Base-by-base conservation (phyloP, 2,797 vertebrate genomes). In the Mallotus villosus region DNA sequence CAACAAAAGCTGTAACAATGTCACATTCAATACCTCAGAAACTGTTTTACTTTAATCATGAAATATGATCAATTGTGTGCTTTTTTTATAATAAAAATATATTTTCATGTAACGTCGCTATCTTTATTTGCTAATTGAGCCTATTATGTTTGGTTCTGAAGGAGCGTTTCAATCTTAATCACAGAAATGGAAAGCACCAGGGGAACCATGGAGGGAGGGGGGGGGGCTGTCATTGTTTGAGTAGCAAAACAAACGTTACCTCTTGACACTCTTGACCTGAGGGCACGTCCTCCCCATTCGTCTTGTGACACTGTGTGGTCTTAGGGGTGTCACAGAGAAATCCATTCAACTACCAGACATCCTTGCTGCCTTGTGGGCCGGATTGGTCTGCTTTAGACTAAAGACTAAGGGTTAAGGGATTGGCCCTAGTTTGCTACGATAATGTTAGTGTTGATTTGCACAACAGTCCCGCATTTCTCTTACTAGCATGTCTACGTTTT, bases 171-270 rank as follows among this genome's bases (percentile, higher is more conserved):
- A 53, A 19, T 68, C 22, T 53, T 46, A 62, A 77, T 46, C 41
- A 12, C 9, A 75, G 7, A 74, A 73, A 70, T 63, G 69, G 32
- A 80, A 75, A 77, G 58, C 78, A 78, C 73, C 51, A 5, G 58
- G 67, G 65, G 81, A 71, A 21, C 1, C 1, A 25, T 64, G 34
- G n/a, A n/a, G n/a, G n/a, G n/a, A n/a, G n/a, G n/a, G n/a, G n/a
- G 22, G 2, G 57, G 59, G 79, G 75, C 57, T 78, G 67, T 67
- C 21, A 59, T 62, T 84, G 79, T 87, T 85, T 86, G 82, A 82
- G 58, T 72, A 76, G 79, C 65, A 75, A 83, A 72, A 71, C 79
- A 84, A 84, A 83, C 70, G 34, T 84, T 71, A 88, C 78, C 87
- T 29, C 0, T 0, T 85, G 85, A 87, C 83, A 84, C 80, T 63